These are phyloP conservation scores for Glyptemys insculpta DNA, from an alignment of 2,797 vertebrate species.

Conservation along the genomic window DNA sequence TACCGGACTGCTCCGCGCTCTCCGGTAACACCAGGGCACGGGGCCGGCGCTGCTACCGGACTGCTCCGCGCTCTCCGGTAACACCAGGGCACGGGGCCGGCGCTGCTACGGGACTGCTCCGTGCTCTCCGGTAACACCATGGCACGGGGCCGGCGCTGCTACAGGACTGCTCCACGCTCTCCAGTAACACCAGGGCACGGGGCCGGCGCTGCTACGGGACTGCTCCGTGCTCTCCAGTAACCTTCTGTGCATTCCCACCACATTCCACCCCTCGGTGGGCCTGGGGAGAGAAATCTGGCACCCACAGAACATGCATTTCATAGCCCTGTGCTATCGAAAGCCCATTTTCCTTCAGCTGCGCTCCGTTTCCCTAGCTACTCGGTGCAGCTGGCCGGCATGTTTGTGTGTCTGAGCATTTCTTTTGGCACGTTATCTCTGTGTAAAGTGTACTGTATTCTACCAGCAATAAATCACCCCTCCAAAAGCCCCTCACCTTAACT, in stretches of 20 bases:
- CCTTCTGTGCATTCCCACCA: not conserved
- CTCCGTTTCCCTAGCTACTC: slow-evolving; percentile 74
- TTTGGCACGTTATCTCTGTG: slow-evolving; percentile 47
- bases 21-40: too few species aligned
- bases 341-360: slow-evolving; percentile 71
- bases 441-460: not conserved
- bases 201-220: accelerated
- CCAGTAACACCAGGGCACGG: too few species aligned
- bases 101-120: too few species aligned
- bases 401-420: slow-evolving; percentile 67
- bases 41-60: too few species aligned
- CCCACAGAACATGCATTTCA: not conserved
- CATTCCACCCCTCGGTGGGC: not conserved
- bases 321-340: not conserved
- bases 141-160: too few species aligned
- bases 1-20: not conserved
- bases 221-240: not conserved
- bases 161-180: too few species aligned
- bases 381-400: slow-evolving; percentile 68
- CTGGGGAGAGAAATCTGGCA: not conserved
- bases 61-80: too few species aligned
- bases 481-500: not conserved
- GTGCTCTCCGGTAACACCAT: too few species aligned
- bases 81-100: too few species aligned
- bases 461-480: not conserved